Evolutionary conservation across 2,888 invertebrate genomes (phyloP), one percentile per base, ranked within the genome.

Genomic region (Aspidiotus destructor): DNA sequence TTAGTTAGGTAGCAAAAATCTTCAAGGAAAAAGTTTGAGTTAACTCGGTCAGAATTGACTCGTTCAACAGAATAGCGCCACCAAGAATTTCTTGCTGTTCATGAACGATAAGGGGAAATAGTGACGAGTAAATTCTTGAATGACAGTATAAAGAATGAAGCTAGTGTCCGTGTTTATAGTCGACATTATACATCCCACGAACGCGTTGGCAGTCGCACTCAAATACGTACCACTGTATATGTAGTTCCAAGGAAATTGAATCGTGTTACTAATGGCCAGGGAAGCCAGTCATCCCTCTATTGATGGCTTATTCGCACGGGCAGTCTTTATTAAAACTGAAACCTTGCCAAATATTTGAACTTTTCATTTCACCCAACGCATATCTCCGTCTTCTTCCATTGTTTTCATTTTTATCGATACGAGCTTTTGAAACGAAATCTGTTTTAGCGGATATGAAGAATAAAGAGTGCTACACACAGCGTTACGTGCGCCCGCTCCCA

Each of bases 341-440:
- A 63, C 53, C 63, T 63, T 63, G 63, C 63, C 63, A 63, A 63
- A 63, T 63, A 63, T 63, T 63, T 63, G 41, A 53, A 63, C 63
- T 48, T 53, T 53, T 63, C 52, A 17, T 63, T 63, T 63, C 54
- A 11, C 63, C 48, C 48, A 53, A 54, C 53, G 63, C 41, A 41
- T 63, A 62, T 62, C 42, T 62, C 28, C 48, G 28, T 40, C 57
- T 57, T 17, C 48, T 62, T 52, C 48, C 48, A 17, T 9, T 52
- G 16, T n/a, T 62, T 48, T 62, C 48, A 48, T 62, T 62, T 62
- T 62, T 17, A 11, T n/a, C 48, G 48, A 48, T n/a, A 48, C 48
- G 11, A 48, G 48, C 48, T 48, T 48, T 11, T 48, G n/a, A 48
- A 48, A 13, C 48, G 11, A 48, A 48, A 48, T 28, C 28, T 28